phyloP scores from a whole-genome alignment of 2,888 invertebrate species.

The Cephus runcator region DNA sequence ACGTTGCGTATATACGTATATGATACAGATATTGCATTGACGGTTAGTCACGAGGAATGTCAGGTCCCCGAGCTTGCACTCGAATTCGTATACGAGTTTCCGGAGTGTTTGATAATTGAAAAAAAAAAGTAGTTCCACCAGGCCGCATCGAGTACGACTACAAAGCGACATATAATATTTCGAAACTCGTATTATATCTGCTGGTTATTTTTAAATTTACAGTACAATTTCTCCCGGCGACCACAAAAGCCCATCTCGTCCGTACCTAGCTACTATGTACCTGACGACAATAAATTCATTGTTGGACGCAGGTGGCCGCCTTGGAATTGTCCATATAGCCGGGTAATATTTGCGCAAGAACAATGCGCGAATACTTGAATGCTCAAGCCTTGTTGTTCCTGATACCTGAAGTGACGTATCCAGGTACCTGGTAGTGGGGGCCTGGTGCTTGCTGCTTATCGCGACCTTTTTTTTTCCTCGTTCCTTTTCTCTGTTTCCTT shows the following conservation, averaged over 20 bases:
- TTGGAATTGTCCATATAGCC: background rate
- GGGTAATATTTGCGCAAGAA: conserved; percentile 52
- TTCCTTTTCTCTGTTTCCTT: background rate
- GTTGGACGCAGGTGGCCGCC: background rate
- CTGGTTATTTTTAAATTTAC: background rate
- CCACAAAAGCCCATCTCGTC: background rate
- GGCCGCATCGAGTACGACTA: background rate
- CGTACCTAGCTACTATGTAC: background rate
- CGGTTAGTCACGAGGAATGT: background rate
- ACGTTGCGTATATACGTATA: background rate
- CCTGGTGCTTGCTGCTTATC: conserved; percentile 42
- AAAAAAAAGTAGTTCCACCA: background rate
- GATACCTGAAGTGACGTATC: conserved; percentile 43
- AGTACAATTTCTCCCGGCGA: background rate
- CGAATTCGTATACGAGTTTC: background rate
- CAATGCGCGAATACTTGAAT: conserved; percentile 42
- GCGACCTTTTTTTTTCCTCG: conserved; percentile 44
- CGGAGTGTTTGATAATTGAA: background rate
- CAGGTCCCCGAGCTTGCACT: background rate
- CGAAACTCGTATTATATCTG: background rate
- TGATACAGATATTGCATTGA: background rate
- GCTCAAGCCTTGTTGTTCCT: conserved; percentile 44
- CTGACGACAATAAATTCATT: background rate
- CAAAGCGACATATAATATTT: background rate
- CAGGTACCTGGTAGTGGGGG: conserved; percentile 30